Base-by-base conservation (phyloP, 2,888 invertebrate species). In the Vesta saturnalis region DNA sequence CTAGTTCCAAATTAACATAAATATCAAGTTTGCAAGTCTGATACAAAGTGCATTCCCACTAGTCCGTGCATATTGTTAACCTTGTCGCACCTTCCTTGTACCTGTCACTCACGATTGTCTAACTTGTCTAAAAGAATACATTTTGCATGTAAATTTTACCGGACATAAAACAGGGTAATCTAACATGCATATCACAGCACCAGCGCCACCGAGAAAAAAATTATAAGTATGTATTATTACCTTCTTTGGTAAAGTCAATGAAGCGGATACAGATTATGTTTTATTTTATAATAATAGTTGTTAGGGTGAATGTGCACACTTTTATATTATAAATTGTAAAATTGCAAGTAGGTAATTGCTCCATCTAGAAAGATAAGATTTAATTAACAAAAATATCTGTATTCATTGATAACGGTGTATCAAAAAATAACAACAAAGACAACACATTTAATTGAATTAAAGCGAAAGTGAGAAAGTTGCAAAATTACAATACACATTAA, bases 21-120 rank as follows among this genome's bases (percentile, higher is more conserved):
- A 67, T 67, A 67, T 67, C 67, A 67, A 67, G 67, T 67, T 62
- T 62, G 67, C 67, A 67, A 67, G 59, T 67, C 58, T 58, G 55
- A 68, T 68, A 60, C 64, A 64, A 69, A 69, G 61, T 71, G 65
- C 67, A 71, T 71, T 68, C 71, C 68, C 71, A 68, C 68, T 71
- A 64, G 61, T 49, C 64, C 60, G 60, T 68, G 68, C 68, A 71
- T 68, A 71, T 68, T 65, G 71, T 71, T 71, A 71, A 71, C 71
- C 71, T 71, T 71, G 71, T 71, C 71, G 68, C 71, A 68, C 71
- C 71, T 71, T 71, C 62, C 68, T 71, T 68, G 71, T 71, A 65
- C 67, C 68, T 64, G 68, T 71, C 71, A 71, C 61, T 71, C 70
- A 70, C 58, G 64, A 55, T 59, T 64, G 65, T 66, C 65, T 58